Conservation (phyloP, 2,113 vertebrate genomes). For the Toxotes chatareus region DNA sequence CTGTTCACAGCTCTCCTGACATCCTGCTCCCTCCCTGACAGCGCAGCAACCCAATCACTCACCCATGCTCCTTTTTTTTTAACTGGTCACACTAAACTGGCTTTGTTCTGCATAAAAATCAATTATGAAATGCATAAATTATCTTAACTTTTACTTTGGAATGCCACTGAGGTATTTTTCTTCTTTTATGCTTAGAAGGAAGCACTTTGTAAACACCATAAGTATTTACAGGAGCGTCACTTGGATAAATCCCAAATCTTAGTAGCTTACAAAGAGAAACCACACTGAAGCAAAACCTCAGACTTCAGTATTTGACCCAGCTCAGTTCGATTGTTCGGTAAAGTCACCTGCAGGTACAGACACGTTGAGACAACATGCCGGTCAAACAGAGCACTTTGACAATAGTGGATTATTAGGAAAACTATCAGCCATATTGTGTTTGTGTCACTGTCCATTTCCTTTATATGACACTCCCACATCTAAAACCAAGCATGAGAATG, state of each 20-base stretch:
- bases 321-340: conserved; percentile 4
- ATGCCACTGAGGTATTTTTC: not conserved
- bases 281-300: not conserved
- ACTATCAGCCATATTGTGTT: not conserved
- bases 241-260: conserved; percentile 11
- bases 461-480: not conserved
- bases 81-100: conserved; percentile 35
- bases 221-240: not conserved
- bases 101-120: conserved; percentile 44
- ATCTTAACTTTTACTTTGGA: not conserved
- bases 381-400: conserved; percentile 30
- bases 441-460: not conserved
- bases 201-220: conserved; percentile 5
- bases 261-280: not conserved
- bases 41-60: conserved; percentile 48
- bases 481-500: not conserved
- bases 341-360: conserved; percentile 47
- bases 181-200: not conserved
- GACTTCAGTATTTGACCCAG: not conserved
- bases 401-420: not conserved
- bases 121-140: conserved; percentile 12
- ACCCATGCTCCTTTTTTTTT: not conserved
- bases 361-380: conserved; percentile 45
- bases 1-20: conserved; percentile 55
- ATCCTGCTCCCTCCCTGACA: conserved; percentile 30